Evolutionary conservation across 1,140 invertebrate species (phyloP).

Genomic region (Cydia pomonella): DNA sequence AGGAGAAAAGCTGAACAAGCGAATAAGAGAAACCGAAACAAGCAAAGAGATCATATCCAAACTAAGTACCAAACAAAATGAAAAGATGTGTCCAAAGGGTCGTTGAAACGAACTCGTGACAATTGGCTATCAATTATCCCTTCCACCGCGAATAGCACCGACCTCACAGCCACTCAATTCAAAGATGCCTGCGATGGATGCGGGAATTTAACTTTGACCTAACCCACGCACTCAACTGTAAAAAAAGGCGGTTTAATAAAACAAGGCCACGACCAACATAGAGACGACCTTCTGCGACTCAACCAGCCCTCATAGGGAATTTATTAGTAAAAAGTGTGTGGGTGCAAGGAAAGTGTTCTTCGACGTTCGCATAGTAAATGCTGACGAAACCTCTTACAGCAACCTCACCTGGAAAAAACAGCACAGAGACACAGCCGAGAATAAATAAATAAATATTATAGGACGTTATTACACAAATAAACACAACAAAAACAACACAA

Average conservation of each 20-base stretch:
- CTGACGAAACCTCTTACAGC: too few species aligned
- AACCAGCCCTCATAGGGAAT: not conserved
- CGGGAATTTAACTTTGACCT: not conserved
- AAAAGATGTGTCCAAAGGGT: not conserved
- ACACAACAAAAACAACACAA: too few species aligned
- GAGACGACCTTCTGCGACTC: not conserved
- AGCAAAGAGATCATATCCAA: not conserved
- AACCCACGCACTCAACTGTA: not conserved
- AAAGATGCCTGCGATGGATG: not conserved
- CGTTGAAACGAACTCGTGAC: not conserved
- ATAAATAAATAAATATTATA: too few species aligned
- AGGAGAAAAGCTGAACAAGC: not conserved
- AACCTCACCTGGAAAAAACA: too few species aligned
- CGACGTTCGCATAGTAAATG: not conserved
- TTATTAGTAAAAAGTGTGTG: not conserved
- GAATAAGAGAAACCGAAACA: not conserved
- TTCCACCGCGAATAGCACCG: not conserved
- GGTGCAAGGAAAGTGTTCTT: not conserved
- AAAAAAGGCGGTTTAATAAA: not conserved
- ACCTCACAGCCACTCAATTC: not conserved
- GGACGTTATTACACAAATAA: too few species aligned
- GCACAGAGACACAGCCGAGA: too few species aligned
- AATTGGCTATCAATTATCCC: not conserved
- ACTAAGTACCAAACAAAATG: not conserved
- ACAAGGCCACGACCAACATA: not conserved